Evolutionary conservation across 2,113 vertebrate species (phyloP).

Genomic region (Mixornis gularis): DNA sequence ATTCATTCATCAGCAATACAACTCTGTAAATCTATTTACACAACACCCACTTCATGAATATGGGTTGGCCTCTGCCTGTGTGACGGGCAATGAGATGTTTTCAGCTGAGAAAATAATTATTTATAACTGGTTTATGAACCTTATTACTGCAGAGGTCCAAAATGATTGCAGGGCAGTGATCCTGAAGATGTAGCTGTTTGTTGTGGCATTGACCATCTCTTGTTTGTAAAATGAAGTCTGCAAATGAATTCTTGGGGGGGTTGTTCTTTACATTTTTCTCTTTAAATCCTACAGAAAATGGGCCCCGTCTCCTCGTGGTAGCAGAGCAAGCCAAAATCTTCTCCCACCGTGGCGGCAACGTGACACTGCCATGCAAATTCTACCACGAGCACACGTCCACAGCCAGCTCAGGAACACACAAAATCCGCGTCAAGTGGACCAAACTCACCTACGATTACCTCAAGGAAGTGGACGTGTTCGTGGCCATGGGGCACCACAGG

Average conservation of each 20-base stretch:
- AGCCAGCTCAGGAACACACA: conserved; percentile 67
- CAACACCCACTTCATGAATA: too few relatives aligned
- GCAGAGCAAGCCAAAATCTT: conserved; percentile 82
- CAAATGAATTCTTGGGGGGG: background rate
- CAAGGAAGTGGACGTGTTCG: conserved; percentile 81
- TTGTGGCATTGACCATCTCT: background rate
- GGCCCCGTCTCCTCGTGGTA: conserved; percentile 81
- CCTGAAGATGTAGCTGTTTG: background rate
- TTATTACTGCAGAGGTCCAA: background rate
- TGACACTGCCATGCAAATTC: conserved; percentile 86
- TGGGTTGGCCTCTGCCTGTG: background rate
- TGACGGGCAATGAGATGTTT: background rate
- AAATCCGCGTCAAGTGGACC: conserved; percentile 88
- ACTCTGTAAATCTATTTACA: background rate
- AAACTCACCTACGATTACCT: conserved; percentile 83
- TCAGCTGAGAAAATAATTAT: background rate
- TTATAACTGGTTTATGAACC: background rate
- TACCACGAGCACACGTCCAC: conserved; percentile 54
- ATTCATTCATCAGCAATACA: background rate
- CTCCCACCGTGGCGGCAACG: conserved; percentile 78
- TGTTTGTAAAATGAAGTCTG: background rate
- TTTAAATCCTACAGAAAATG: conserved; percentile 73
- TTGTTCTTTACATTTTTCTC: background rate
- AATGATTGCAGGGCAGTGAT: background rate
- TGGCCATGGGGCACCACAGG: conserved; percentile 87